Evolutionary conservation across 2,797 vertebrate genomes (phyloP), one percentile per base, ranked within the genome.

Genomic region (Pseudochromis fuscus): DNA sequence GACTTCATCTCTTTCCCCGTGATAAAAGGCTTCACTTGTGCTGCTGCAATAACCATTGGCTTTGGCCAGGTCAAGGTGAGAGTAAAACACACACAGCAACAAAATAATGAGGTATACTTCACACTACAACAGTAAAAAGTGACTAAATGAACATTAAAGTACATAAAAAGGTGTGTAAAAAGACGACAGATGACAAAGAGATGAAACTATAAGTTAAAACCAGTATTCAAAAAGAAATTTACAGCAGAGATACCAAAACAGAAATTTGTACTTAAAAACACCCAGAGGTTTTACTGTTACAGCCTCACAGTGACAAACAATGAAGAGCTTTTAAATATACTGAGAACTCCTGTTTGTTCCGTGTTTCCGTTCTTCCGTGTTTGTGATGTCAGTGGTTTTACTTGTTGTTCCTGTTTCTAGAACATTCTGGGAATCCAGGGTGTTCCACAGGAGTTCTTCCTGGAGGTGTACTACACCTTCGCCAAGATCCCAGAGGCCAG

Each of bases 1-100:
- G 97, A 99, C 72, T 99, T 99, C 77, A 93, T 99, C 81, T 98
- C 98, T 51, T 96, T 79, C 66, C 97, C 97, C 0, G 96, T 99
- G 45, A 96, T 99, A 80, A 98, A 96, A 87, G 98, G 97, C 2
- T 99, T 99, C 84, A 99, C 97, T 0, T 97, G 94, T 0, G 96
- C 98, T 30, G 97, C 97, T 5, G 93, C 97, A 1, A 16, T 98
- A 80, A 98, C 95, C 50, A 99, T 99, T 5, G 94, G 95, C 70
- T 97, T 98, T 44, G 95, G 94, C 19, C 98, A 99, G 86, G 73
- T 99, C 74, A 98, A 99, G 96, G 98, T 99, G 86, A 85, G 93
- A 15, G 12, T 51, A 7, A 2, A 42, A 56, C 15, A 53, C 63
- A 12, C 40, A n/a, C 53, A 37, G 30, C 30, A 30, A 8, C 38